Conservation (phyloP, 2,113 vertebrate genomes). For the Colaptes auratus region DNA sequence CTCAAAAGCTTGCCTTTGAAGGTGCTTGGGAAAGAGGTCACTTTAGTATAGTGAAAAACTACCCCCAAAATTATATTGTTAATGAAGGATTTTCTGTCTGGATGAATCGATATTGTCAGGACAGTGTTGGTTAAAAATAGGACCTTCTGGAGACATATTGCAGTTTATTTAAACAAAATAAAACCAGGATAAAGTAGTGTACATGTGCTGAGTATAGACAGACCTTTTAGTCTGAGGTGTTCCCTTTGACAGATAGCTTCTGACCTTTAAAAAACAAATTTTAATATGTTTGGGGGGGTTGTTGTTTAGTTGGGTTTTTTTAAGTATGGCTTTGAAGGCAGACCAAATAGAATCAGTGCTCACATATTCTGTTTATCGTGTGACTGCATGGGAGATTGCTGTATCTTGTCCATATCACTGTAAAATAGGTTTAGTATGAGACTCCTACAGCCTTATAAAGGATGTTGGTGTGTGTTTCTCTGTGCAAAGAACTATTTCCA, state of each 20-base stretch:
- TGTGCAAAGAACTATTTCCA: neutral
- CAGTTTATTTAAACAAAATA: no score
- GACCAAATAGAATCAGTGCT: neutral
- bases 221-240: neutral
- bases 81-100: constrained; percentile 8
- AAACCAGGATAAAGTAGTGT: neutral
- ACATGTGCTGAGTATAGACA: neutral
- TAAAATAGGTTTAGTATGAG: neutral
- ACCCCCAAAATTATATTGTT: constrained; percentile 37
- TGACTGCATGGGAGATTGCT: neutral
- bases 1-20: constrained; percentile 13
- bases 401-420: neutral
- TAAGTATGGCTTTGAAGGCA: neutral
- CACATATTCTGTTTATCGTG: neutral
- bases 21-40: constrained; percentile 6
- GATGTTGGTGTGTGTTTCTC: neutral
- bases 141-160: neutral
- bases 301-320: no score
- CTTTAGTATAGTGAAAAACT: neutral
- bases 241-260: neutral
- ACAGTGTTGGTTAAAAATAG: constrained; percentile 21
- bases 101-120: neutral
- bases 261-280: no score
- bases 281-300: neutral
- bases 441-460: neutral